phyloP scores from a whole-genome alignment of 2,797 vertebrate genomes.

The Tokudaia muenninki region DNA sequence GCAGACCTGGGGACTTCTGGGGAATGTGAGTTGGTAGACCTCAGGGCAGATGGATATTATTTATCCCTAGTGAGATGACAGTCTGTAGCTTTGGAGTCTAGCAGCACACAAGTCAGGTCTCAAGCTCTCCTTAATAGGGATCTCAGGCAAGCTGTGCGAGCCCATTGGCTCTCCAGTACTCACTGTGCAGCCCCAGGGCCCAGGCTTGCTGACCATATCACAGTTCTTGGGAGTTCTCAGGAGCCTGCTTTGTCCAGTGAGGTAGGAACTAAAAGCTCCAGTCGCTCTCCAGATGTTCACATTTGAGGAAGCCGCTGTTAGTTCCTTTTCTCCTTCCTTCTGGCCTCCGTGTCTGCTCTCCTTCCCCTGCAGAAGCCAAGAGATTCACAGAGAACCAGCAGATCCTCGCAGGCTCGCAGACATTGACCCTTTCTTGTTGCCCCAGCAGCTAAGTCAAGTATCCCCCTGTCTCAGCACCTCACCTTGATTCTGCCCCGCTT shows the following conservation, averaged over 20 bases:
- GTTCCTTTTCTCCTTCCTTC: not conserved
- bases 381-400: not conserved
- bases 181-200: not conserved
- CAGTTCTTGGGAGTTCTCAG: not conserved
- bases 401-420: not conserved
- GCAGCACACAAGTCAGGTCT: not conserved
- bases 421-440: not conserved
- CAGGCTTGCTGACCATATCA: not conserved
- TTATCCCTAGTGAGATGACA: too few relatives aligned
- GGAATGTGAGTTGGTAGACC: too few relatives aligned
- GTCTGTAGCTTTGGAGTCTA: not conserved
- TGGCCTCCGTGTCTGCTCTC: not conserved
- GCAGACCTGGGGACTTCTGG: not conserved
- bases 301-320: not conserved
- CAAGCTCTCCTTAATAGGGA: not conserved
- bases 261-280: not conserved
- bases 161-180: not conserved
- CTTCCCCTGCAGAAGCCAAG: not conserved
- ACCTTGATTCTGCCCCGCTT: too few relatives aligned
- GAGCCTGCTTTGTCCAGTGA: not conserved
- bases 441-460: not conserved
- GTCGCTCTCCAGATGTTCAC: too few relatives aligned
- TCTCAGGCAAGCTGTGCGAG: not conserved
- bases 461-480: not conserved
- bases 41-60: not conserved